Conservation (phyloP, 2,113 vertebrate genomes). For the Phyllostomus discolor region DNA sequence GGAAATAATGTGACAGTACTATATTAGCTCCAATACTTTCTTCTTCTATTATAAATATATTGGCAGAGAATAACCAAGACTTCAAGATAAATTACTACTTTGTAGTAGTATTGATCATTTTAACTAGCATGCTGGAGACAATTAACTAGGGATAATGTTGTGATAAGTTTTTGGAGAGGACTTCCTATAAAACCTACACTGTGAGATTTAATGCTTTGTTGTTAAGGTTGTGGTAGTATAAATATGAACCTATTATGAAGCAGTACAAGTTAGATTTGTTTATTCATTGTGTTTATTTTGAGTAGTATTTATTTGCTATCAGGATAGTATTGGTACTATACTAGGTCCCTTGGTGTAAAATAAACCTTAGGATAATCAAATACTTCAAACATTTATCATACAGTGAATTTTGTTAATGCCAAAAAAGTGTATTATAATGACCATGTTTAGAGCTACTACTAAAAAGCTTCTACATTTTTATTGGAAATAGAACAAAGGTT, state of each 20-base stretch:
- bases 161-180: background rate
- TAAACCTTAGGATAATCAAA: background rate
- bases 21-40: background rate
- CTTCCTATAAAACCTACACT: background rate
- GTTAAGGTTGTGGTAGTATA: background rate
- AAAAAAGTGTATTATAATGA: background rate
- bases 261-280: background rate
- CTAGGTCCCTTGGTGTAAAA: background rate
- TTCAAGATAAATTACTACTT: background rate
- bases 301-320: background rate
- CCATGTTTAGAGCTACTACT: background rate
- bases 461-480: background rate
- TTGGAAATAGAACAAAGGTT: constrained; percentile 25
- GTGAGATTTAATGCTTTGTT: background rate
- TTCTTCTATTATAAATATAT: background rate
- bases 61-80: background rate
- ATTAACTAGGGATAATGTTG: background rate
- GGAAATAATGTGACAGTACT: background rate
- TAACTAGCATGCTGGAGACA: background rate
- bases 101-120: background rate
- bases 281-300: background rate
- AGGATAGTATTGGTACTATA: background rate
- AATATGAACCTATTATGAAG: background rate
- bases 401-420: background rate
- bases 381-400: background rate